Conservation (phyloP, 1,140 invertebrate species). For the Daktulosphaira vitifoliae region DNA sequence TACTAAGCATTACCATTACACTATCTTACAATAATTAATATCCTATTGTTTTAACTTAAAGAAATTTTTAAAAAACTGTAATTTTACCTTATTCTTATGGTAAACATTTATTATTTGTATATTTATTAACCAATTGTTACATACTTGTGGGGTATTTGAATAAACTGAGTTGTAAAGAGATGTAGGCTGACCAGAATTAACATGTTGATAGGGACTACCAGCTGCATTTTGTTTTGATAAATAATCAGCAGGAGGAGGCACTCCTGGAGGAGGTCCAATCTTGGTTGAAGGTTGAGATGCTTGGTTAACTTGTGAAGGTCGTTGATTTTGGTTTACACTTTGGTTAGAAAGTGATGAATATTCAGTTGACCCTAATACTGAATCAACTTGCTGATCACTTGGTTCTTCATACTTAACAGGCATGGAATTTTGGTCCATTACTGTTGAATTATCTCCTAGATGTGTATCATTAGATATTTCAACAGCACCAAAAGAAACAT, state of each 20-base stretch:
- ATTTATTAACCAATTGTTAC: background rate
- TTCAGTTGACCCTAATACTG: conserved; percentile 5
- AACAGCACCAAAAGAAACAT: conserved; percentile 87
- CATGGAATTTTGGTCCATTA: conserved; percentile 5
- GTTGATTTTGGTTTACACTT: conserved; percentile 1
- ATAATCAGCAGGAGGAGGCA: conserved; percentile 31
- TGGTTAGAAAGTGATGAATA: conserved; percentile 19
- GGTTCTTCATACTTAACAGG: conserved; percentile 27
- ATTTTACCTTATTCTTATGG: too few species aligned
- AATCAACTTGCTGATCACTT: conserved; percentile 26
- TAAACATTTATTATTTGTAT: too few species aligned
- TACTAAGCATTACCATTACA: too few species aligned
- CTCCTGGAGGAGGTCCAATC: conserved; percentile 25
- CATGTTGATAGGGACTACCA: conserved; percentile 8
- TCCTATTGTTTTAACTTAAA: too few species aligned
- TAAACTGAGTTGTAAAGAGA: conserved; percentile 32
- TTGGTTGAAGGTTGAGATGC: conserved; percentile 4
- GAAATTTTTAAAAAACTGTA: too few species aligned
- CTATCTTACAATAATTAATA: too few species aligned
- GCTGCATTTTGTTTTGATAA: conserved; percentile 13
- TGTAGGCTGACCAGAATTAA: conserved; percentile 25
- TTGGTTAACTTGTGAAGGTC: conserved; percentile 20
- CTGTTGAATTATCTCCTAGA: background rate
- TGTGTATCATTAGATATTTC: conserved; percentile 63
- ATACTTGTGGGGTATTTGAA: conserved; percentile 30